Conservation (phyloP, 2,113 vertebrate genomes). For the Urocolius indicus region DNA sequence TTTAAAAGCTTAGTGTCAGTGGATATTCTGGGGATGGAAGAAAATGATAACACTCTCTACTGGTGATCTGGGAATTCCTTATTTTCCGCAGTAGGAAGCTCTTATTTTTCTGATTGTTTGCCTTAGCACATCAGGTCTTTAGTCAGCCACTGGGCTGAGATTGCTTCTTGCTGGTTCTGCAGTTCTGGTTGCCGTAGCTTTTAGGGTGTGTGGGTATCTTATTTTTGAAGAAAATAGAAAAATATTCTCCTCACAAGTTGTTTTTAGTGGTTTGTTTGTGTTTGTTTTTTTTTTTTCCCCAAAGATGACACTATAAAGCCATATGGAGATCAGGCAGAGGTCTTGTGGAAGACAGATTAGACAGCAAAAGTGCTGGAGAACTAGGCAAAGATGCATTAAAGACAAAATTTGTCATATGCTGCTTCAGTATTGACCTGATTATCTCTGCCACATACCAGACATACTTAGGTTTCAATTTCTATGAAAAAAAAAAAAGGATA, state of each 20-base stretch:
- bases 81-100: neutral
- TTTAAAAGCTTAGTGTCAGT: neutral
- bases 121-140: neutral
- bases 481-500: neutral
- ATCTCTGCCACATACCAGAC: neutral
- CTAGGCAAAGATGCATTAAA: neutral
- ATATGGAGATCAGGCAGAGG: neutral
- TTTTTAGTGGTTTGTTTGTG: neutral
- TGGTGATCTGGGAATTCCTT: neutral
- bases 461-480: neutral
- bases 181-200: neutral
- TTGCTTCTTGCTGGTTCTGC: neutral
- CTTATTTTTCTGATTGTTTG: neutral
- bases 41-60: neutral
- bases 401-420: neutral
- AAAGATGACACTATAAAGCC: neutral
- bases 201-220: neutral
- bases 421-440: neutral
- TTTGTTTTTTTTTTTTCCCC: neutral
- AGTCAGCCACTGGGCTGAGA: neutral
- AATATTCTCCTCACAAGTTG: neutral
- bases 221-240: neutral
- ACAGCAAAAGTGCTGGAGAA: neutral
- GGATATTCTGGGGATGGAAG: neutral
- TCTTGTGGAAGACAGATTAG: neutral